These are phyloP conservation scores for Eupithecia subfuscata DNA, from an alignment of 2,888 invertebrate genomes.

Conservation along the genomic window DNA sequence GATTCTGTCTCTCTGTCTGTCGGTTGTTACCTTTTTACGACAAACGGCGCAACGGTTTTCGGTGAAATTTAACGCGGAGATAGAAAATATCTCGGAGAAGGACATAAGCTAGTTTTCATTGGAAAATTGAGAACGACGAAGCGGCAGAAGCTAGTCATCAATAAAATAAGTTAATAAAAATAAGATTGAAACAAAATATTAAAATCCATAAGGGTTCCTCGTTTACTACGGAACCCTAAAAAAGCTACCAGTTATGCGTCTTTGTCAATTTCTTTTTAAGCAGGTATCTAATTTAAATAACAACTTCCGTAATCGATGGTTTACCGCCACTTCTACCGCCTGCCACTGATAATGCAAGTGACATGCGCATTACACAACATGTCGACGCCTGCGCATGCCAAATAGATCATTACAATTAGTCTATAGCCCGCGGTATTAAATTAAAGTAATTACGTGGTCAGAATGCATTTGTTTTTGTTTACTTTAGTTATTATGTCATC, in stretches of 20 bases:
- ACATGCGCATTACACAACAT: conserved; percentile 12
- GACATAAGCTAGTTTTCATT: no score
- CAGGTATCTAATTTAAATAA: background rate
- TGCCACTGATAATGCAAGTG: background rate
- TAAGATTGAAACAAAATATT: no score
- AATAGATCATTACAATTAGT: conserved; percentile 24
- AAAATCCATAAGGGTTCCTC: no score
- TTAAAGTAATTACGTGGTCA: conserved; percentile 25
- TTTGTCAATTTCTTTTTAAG: background rate
- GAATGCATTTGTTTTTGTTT: conserved; percentile 16
- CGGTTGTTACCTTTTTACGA: no score
- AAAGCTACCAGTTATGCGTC: background rate
- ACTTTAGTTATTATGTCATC: conserved; percentile 12
- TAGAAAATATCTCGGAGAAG: no score
- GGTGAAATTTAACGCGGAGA: no score
- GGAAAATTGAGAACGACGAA: no score
- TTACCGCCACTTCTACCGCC: background rate
- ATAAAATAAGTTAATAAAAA: no score
- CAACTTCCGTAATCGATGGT: background rate
- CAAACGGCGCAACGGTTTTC: no score
- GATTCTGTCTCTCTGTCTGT: no score
- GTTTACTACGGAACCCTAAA: no score
- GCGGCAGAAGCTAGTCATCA: no score
- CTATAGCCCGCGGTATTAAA: conserved; percentile 19
- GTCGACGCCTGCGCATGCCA: conserved; percentile 21